phyloP scores from a whole-genome alignment of 2,888 invertebrate species.

The Drosophila multiciliata region DNA sequence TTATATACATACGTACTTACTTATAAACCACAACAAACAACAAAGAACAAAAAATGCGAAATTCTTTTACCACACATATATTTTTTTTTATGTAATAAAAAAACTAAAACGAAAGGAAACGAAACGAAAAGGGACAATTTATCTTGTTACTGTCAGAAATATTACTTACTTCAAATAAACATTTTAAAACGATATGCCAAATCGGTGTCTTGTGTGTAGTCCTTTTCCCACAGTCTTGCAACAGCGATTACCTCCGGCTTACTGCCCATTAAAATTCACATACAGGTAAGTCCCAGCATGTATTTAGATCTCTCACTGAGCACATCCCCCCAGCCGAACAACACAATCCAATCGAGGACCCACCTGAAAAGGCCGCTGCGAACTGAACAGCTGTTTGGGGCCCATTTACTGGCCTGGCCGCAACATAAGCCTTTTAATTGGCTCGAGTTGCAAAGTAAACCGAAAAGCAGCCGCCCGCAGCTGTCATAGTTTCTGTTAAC shows the following conservation, averaged over 20 bases:
- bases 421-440: conserved; percentile 38
- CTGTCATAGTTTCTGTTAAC: conserved; percentile 23
- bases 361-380: conserved; percentile 19
- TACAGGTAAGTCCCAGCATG: conserved; percentile 25
- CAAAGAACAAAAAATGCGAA: conserved; percentile 32
- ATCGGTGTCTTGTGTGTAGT: conserved; percentile 13
- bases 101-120: conserved; percentile 2
- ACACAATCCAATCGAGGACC: conserved; percentile 5
- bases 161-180: conserved; percentile 81
- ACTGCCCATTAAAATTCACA: conserved; percentile 15
- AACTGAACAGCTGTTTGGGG: conserved; percentile 53
- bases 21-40: conserved; percentile 29
- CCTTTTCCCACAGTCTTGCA: not conserved
- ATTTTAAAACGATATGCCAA: conserved; percentile 66
- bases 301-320: not conserved
- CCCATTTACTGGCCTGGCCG: conserved; percentile 20
- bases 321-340: not conserved
- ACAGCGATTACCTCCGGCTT: conserved; percentile 10
- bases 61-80: conserved; percentile 48
- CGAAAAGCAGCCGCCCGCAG: conserved; percentile 4
- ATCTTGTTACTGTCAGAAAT: conserved; percentile 81
- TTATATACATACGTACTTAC: conserved; percentile 33
- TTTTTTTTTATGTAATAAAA: conserved; percentile 37
- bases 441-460: conserved; percentile 6
- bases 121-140: conserved; percentile 52